Evolutionary conservation across 2,888 invertebrate species (phyloP).

Genomic region (Agrotis exclamationis): DNA sequence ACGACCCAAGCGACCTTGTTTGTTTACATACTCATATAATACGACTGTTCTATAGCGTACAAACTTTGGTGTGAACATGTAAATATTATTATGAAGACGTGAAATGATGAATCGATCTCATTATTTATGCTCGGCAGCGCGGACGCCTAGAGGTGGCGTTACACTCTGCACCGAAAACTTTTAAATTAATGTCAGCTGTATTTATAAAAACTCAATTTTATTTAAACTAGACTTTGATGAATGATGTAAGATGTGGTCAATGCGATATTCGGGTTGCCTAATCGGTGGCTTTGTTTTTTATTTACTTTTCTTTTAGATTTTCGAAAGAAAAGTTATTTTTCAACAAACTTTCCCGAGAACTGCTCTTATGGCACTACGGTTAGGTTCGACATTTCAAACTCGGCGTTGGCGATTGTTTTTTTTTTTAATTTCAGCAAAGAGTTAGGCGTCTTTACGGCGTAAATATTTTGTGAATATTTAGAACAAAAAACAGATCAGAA

Average conservation of each 20-base stretch:
- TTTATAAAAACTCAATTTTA: constrained; percentile 19
- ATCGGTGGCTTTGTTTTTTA: constrained; percentile 23
- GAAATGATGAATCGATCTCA: constrained; percentile 41
- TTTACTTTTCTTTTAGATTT: background rate
- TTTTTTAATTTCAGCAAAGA: no score
- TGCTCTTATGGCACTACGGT: no score
- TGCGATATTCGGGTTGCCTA: constrained; percentile 31
- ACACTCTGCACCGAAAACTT: constrained; percentile 34
- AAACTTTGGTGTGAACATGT: constrained; percentile 32
- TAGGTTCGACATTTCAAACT: no score
- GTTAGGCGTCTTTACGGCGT: no score
- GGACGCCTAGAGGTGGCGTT: background rate
- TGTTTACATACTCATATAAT: constrained; percentile 47
- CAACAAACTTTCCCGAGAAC: no score
- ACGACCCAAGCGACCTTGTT: constrained; percentile 45
- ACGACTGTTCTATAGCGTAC: constrained; percentile 12
- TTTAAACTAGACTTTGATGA: constrained; percentile 36
- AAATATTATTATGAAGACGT: constrained; percentile 35
- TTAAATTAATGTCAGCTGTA: constrained; percentile 29
- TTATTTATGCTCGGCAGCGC: constrained; percentile 13
- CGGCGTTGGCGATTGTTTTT: no score
- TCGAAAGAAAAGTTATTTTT: no score
- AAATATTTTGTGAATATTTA: background rate
- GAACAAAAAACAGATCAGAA: no score
- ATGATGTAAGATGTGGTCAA: constrained; percentile 35